Evolutionary conservation across 1,140 invertebrate species (phyloP), one percentile per base, ranked within the genome.

Genomic region (Drosophila sturtevanti): DNA sequence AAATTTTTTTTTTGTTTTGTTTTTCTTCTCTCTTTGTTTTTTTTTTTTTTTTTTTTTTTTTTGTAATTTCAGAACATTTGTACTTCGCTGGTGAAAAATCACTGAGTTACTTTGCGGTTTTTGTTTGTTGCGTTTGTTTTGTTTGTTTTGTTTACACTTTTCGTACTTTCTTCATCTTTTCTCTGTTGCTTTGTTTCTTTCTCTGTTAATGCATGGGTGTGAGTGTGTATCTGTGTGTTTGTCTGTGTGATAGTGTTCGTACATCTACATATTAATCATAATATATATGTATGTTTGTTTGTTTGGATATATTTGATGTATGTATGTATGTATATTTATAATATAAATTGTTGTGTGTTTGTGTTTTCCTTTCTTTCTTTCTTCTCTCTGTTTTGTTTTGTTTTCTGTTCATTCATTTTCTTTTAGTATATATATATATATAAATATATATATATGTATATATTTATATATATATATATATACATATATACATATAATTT

Each of bases 51-150:
- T 59, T 44, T 68, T 61, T 63, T 59, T 27, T 64, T 75, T 31
- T 34, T 18, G 68, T 67, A 73, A 68, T 76, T 90, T 90, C 71
- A 60, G 72, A 86, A 90, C 84, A 90, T 90, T 90, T 90, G 87
- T 90, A 90, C 87, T 90, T 90, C 68, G 81, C 79, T 80, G 87
- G 87, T 90, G 82, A 69, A 89, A 85, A 90, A 90, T 90, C 87
- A 90, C 87, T 90, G 87, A 90, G 87, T 89, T 90, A 78, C 74
- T 89, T 89, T 80, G 71, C 77, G 73, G 77, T 71, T 81, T 89
- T 75, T 72, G 70, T 71, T 76, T 52, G 52, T 69, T 64, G 38
- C 35, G 37, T 63, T n/a, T n/a, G n/a, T n/a, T n/a, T n/a, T n/a
- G n/a, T n/a, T n/a, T n/a, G n/a, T n/a, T 75, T 74, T 68, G 70